Conservation (phyloP, 2,797 vertebrate species). For the Muscicapa striata region DNA sequence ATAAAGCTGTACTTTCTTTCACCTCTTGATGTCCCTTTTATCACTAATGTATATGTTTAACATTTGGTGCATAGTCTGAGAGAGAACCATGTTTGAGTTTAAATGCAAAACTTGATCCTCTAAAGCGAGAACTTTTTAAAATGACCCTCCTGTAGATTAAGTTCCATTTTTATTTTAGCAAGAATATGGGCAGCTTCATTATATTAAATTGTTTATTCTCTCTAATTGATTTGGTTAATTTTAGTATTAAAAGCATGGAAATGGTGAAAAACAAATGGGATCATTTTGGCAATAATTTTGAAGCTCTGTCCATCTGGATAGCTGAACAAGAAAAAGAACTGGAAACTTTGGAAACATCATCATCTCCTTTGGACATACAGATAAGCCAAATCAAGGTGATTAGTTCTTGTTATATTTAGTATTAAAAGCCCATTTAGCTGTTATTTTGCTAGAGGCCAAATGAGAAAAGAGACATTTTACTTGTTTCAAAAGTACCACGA, state of each 20-base stretch:
- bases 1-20: neutral
- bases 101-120: neutral
- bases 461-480: neutral
- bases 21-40: neutral
- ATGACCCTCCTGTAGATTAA: neutral
- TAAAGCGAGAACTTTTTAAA: neutral
- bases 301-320: slow-evolving; percentile 91
- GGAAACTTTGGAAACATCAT: slow-evolving; percentile 81
- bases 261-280: slow-evolving; percentile 92
- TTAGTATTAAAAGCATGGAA: slow-evolving; percentile 92
- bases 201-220: slow-evolving; percentile 73
- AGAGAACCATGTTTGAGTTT: neutral
- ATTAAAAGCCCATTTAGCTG: slow-evolving; percentile 27
- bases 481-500: neutral
- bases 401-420: slow-evolving; percentile 70
- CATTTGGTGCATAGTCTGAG: neutral
- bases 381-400: slow-evolving; percentile 89
- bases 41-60: neutral
- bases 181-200: slow-evolving; percentile 27
- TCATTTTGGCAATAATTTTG: slow-evolving; percentile 87
- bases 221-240: slow-evolving; percentile 82
- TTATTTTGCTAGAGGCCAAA: neutral
- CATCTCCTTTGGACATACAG: slow-evolving; percentile 84
- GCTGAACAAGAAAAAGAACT: slow-evolving; percentile 90
- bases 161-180: slow-evolving; percentile 14